Evolutionary conservation across 2,113 vertebrate species (phyloP), one percentile per base, ranked within the genome.

Genomic region (Cichladusa arquata): DNA sequence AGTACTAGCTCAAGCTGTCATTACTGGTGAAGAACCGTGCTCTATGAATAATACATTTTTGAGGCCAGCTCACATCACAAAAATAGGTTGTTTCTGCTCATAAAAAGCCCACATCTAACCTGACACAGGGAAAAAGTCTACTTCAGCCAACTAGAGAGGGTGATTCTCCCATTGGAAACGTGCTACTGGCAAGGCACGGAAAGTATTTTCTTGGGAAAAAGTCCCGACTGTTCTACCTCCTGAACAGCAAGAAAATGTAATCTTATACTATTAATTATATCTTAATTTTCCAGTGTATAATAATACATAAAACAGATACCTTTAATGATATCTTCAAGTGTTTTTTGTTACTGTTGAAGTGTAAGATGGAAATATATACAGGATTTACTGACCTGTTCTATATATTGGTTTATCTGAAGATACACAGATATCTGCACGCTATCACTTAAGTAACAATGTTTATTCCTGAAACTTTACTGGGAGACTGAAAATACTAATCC

Each of bases 31-130:
- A 94, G 79, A 90, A 86, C 74, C 73, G 58, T 74, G 18, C 24
- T 91, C 81, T 80, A 97, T 93, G 91, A 97, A 96, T 96, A 97
- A 97, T 72, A 95, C 64, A 96, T 96, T 95, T 96, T 77, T 94
- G 77, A 79, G 86, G 85, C 73, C 89, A 95, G 78, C 25, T 86
- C 34, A 44, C 28, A 61, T 95, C 77, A 96, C 69, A 97, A 96
- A 97, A 98, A 96, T 83, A 93, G 83, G 61, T 65, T 93, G 64
- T 88, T 82, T 96, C 87, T 95, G 73, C 76, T 96, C 33, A 60
- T 93, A 93, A 95, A 97, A 87, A 87, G 72, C 61, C 53, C 67
- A 88, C 91, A 92, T 97, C 94, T 92, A 95, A 84, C 72, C 50
- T 92, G 88, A 92, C 18, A 86, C 22, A 81, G 83, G 71, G 64